These are phyloP conservation scores for Paedocypris micromegethes DNA, from an alignment of 2,797 vertebrate species.

Conservation along the genomic window DNA sequence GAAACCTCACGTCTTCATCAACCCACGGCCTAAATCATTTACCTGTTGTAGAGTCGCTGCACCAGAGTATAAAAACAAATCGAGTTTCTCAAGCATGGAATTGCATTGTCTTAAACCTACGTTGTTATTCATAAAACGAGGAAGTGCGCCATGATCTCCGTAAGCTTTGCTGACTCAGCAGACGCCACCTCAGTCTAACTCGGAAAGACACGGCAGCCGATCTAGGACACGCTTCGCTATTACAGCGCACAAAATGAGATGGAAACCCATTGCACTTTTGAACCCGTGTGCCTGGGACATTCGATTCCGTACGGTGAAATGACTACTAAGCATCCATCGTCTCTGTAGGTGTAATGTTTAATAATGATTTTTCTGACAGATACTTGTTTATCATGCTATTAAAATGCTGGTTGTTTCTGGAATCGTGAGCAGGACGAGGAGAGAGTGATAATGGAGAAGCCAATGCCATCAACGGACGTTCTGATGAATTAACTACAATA, in stretches of 20 bases:
- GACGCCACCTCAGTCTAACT: conserved; percentile 1
- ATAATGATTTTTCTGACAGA: conserved; percentile 1
- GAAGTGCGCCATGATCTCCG: neutral
- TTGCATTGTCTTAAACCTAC: no score
- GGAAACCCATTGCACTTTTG: conserved; percentile 13
- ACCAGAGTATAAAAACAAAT: no score
- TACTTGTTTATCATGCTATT: conserved; percentile 4
- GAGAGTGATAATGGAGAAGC: neutral
- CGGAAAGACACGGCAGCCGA: neutral
- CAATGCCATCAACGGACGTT: neutral
- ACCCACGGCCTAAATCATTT: neutral
- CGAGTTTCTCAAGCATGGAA: no score
- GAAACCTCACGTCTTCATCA: neutral
- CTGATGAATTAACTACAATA: no score
- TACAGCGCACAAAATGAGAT: conserved; percentile 22
- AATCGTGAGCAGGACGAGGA: neutral
- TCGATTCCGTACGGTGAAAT: neutral
- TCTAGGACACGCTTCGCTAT: conserved; percentile 1
- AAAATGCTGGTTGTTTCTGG: neutral
- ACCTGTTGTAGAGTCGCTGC: no score
- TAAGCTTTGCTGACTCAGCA: neutral
- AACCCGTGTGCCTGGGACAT: neutral
- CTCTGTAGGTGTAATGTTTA: neutral
- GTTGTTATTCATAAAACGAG: no score
- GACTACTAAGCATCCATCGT: neutral